Evolutionary conservation across 2,888 invertebrate genomes (phyloP).

Genomic region (Mystacides longicornis): DNA sequence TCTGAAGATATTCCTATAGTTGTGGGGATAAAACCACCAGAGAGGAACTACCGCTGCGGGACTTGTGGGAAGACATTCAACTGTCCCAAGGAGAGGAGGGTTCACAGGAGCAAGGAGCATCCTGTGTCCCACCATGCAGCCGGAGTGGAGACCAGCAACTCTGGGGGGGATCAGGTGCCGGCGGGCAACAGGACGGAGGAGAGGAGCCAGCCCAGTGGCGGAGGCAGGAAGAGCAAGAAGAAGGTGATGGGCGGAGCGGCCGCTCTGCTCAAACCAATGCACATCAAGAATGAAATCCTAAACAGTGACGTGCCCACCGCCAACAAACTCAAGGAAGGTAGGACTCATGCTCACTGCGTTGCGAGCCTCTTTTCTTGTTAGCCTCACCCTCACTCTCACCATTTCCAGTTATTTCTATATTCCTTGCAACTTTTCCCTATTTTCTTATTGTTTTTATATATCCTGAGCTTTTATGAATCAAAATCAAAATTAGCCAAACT

Average conservation of each 20-base stretch:
- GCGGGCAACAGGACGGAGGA: neutral
- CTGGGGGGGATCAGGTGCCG: neutral
- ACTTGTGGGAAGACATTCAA: slow-evolving; percentile 52
- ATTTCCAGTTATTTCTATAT: too few species aligned
- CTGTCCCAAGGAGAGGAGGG: slow-evolving; percentile 55
- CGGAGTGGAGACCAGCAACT: slow-evolving; percentile 27
- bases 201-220: neutral
- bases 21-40: slow-evolving; percentile 22
- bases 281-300: slow-evolving; percentile 31
- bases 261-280: slow-evolving; percentile 28
- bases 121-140: slow-evolving; percentile 35
- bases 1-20: slow-evolving; percentile 24
- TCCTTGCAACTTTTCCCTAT: too few species aligned
- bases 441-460: too few species aligned
- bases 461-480: too few species aligned
- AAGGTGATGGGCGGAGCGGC: slow-evolving; percentile 27
- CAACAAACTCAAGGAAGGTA: slow-evolving; percentile 10
- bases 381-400: too few species aligned
- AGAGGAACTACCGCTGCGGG: slow-evolving; percentile 47
- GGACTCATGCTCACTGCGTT: neutral
- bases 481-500: too few species aligned
- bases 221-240: neutral
- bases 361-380: too few species aligned
- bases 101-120: slow-evolving; percentile 52
- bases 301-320: slow-evolving; percentile 24